A percentile compares a stretch with the other conserved stretches of the same genome.
Conservation (phyloP, 2,888 invertebrate genomes). For the Drosophila meridionalis region DNA sequence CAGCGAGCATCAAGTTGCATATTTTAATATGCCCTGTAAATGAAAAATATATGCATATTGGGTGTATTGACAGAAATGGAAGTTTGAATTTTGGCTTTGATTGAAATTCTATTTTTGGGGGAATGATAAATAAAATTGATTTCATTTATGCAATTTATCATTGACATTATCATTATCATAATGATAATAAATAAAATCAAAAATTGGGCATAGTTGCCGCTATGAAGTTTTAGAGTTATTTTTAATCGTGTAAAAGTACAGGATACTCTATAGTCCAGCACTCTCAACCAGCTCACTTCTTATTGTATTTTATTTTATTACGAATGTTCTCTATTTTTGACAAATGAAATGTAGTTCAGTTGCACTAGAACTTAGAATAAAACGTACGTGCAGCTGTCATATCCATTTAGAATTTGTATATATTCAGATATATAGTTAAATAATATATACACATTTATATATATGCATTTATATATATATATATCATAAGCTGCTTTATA, state of each 20-base stretch:
- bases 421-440: background rate
- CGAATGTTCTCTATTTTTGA: background rate
- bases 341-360: constrained; percentile 8
- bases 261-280: background rate
- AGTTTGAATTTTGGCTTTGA: too few species aligned
- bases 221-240: too few species aligned
- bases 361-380: background rate
- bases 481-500: background rate
- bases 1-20: constrained; percentile 31
- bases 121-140: too few species aligned
- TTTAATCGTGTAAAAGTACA: too few species aligned
- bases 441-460: background rate
- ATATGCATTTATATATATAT: background rate
- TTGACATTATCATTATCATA: too few species aligned
- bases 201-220: too few species aligned
- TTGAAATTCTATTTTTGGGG: too few species aligned
- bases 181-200: too few species aligned
- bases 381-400: constrained; percentile 29
- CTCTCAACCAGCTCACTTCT: background rate
- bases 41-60: too few species aligned
- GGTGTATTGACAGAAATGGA: background rate
- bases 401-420: constrained; percentile 2
- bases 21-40: constrained; percentile 26
- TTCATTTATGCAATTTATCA: too few species aligned
- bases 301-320: background rate